Percentiles rank a stretch among this genome's conserved stretches.
phyloP scores from a whole-genome alignment of 1,140 invertebrate genomes.

The Meloidogyne exigua region DNA sequence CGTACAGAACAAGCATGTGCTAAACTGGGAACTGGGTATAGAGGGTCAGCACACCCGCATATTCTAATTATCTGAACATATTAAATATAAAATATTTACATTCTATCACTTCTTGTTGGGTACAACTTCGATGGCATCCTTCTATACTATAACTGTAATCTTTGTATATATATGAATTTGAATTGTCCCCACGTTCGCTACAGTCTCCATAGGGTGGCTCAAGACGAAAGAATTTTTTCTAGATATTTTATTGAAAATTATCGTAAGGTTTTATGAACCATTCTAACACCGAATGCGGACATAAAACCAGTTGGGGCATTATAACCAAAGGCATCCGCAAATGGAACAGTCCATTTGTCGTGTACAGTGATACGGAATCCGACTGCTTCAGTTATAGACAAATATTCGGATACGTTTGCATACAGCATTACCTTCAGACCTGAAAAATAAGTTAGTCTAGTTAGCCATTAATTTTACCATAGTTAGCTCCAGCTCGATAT shows the following conservation, averaged over 20 bases:
- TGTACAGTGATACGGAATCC: slow-evolving; percentile 62
- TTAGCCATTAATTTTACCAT: slow-evolving; percentile 46
- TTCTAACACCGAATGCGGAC: slow-evolving; percentile 62
- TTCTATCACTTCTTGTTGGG: slow-evolving; percentile 49
- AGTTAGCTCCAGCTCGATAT: slow-evolving; percentile 61
- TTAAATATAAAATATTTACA: background rate
- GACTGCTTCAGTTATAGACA: slow-evolving; percentile 62
- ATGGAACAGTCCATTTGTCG: slow-evolving; percentile 62
- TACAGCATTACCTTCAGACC: slow-evolving; percentile 58
- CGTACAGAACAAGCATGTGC: slow-evolving; percentile 44
- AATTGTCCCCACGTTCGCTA: slow-evolving; percentile 55
- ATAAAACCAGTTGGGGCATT: slow-evolving; percentile 62
- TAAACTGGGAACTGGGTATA: slow-evolving; percentile 36
- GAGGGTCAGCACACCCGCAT: slow-evolving; percentile 62
- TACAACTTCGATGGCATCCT: slow-evolving; percentile 62
- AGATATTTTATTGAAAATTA: slow-evolving; percentile 8
- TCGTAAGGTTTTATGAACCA: slow-evolving; percentile 37
- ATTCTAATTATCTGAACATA: slow-evolving; percentile 39
- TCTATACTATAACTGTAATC: slow-evolving; percentile 63
- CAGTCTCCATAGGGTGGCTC: slow-evolving; percentile 57
- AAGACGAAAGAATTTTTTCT: slow-evolving; percentile 61
- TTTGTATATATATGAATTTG: slow-evolving; percentile 54
- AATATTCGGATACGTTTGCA: slow-evolving; percentile 62
- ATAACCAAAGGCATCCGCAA: slow-evolving; percentile 62
- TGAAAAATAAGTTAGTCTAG: slow-evolving; percentile 19